Evolutionary conservation across 2,888 invertebrate species (phyloP), one percentile per base, ranked within the genome.

Genomic region (Cataglyphis altisquamis): DNA sequence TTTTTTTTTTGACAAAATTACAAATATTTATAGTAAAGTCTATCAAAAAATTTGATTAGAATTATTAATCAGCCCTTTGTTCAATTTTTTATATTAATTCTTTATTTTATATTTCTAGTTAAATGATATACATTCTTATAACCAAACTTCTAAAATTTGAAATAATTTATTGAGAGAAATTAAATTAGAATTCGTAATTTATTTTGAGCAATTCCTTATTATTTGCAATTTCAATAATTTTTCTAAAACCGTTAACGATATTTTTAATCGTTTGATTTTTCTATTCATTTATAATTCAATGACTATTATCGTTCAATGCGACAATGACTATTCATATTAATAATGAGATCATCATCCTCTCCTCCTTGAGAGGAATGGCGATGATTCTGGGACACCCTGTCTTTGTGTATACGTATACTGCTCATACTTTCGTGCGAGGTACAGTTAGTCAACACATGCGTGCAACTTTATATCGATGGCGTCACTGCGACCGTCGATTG

Each of bases 381-480:
- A 78, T 60, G 60, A 12, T 78, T 78, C 78, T 60, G 78, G 68
- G 68, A 68, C 60, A 78, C 36, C 10, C 78, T 45, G 60, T 45
- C 21, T 21, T 67, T 45, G 57, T 32, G 67, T 57, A 57, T 67
- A 72, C 9, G 70, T 80, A 63, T 81, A 72, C 32, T 60, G 60
- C 75, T 82, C 84, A 81, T 87, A 84, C 86, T 84, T 86, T 84
- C 88, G 88, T 86, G 67, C 84, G 67, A 86, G 88, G 90, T 93
- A 93, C 92, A 93, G 92, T 93, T 93, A 93, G 87, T 88, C 91
- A 90, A 90, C 87, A 85, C 89, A 86, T 85, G 90, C 87, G 88
- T 89, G 90, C 86, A 90, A 88, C 88, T 90, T 91, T 89, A 89
- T 86, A 89, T 89, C 91, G 90, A 90, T 92, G 92, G 87, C 92